A percentile compares a stretch with the other conserved stretches of the same genome.
phyloP scores from a whole-genome alignment of 2,113 vertebrate species.

The Nothocercus nigrocapillus region DNA sequence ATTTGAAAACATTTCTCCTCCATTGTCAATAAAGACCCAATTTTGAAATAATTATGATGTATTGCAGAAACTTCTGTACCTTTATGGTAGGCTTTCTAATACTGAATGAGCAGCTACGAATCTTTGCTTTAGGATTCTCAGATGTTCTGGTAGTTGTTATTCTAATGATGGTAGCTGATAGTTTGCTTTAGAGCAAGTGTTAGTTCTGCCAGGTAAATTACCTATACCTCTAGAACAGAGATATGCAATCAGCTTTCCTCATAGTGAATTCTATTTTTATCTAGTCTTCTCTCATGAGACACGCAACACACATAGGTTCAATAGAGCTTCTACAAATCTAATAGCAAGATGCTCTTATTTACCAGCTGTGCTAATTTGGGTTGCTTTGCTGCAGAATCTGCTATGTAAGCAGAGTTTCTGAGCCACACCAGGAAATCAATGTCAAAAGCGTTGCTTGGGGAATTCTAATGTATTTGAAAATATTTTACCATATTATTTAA shows the following conservation, averaged over 20 bases:
- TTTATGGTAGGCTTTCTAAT: not conserved
- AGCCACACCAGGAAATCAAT: not conserved
- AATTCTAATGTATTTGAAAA: not conserved
- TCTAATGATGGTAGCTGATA: not conserved
- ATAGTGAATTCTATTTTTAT: not conserved
- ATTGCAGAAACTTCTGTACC: not conserved
- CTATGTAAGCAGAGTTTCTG: not conserved
- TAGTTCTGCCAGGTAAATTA: not conserved
- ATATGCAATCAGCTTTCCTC: not conserved
- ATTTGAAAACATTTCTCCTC: slow-evolving; percentile 36
- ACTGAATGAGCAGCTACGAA: not conserved
- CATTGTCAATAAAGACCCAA: not conserved
- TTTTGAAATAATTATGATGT: not conserved
- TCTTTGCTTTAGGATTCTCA: not conserved
- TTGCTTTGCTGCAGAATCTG: not conserved
- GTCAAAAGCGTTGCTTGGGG: not conserved
- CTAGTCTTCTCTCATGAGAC: not conserved
- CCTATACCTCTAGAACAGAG: not conserved
- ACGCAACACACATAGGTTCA: not conserved
- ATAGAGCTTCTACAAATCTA: not conserved
- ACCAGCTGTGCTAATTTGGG: not conserved
- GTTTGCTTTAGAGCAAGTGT: not conserved
- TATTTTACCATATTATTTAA: not conserved
- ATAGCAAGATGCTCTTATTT: not conserved
- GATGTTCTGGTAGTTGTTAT: not conserved